Evolutionary conservation across 2,888 invertebrate genomes (phyloP).

Genomic region (Agrochola lota): DNA sequence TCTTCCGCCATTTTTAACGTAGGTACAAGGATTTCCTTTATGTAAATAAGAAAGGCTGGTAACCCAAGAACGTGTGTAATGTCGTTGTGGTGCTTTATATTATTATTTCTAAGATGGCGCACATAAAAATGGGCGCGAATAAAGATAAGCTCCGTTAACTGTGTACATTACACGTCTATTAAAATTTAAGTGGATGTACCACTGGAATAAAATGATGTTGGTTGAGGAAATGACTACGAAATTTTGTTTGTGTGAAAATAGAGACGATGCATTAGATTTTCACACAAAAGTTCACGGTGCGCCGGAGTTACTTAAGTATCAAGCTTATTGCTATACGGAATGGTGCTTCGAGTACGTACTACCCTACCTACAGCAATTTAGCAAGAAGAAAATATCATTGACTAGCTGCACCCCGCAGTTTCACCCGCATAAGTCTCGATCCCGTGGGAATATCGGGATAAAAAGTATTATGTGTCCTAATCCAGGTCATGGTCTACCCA

Average conservation of each 20-base stretch:
- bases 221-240: constrained; percentile 32
- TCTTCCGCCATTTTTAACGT: constrained; percentile 63
- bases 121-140: constrained; percentile 57
- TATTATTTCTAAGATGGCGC: constrained; percentile 62
- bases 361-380: not conserved
- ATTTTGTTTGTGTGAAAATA: constrained; percentile 38
- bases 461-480: too few relatives aligned
- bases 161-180: constrained; percentile 58
- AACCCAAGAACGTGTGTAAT: constrained; percentile 60
- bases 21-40: constrained; percentile 62
- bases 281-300: not conserved
- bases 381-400: not conserved
- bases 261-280: constrained; percentile 29
- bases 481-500: too few relatives aligned
- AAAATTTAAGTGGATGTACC: constrained; percentile 56
- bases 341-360: not conserved
- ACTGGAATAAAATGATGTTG: constrained; percentile 46
- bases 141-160: constrained; percentile 65
- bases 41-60: constrained; percentile 63
- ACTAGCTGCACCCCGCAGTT: too few relatives aligned
- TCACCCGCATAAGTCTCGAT: too few relatives aligned
- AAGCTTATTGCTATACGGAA: not conserved
- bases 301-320: constrained; percentile 5
- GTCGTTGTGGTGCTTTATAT: constrained; percentile 57
- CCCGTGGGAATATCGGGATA: too few relatives aligned